Percentiles rank a stretch among this genome's conserved stretches.
Conservation (phyloP, 2,797 vertebrate genomes). For the Acanthurus lineatus region DNA sequence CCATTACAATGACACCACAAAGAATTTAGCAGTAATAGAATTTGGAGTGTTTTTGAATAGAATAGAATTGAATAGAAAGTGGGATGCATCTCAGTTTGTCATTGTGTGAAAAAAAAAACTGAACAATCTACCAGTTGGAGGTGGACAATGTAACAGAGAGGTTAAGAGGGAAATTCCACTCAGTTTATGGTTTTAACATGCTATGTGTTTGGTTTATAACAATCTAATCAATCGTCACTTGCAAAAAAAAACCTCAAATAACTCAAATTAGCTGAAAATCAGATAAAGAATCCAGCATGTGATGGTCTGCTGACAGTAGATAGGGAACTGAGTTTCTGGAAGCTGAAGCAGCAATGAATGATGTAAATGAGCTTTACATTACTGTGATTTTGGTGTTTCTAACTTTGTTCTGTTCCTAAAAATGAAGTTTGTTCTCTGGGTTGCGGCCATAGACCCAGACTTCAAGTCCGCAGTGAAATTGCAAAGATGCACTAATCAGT, state of each 20-base stretch:
- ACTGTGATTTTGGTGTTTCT: conserved; percentile 58
- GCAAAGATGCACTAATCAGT: too few relatives aligned
- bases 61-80: background rate
- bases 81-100: background rate
- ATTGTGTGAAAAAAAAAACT: background rate
- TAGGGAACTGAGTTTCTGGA: conserved; percentile 36
- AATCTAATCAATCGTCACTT: conserved; percentile 43
- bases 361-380: conserved; percentile 65
- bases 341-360: background rate
- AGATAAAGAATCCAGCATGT: conserved; percentile 48
- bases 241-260: conserved; percentile 21
- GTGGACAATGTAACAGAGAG: background rate
- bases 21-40: conserved; percentile 22
- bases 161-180: conserved; percentile 33
- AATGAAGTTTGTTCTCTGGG: too few relatives aligned
- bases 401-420: too few relatives aligned
- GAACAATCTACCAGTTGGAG: too few relatives aligned
- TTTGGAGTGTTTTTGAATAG: conserved; percentile 9
- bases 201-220: conserved; percentile 21
- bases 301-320: conserved; percentile 70
- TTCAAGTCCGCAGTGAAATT: too few relatives aligned
- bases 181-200: conserved; percentile 39
- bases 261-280: conserved; percentile 23
- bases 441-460: too few relatives aligned
- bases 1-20: background rate